Percentiles rank a stretch among this genome's conserved stretches.
Evolutionary conservation across 2,113 vertebrate species (phyloP).

Genomic region (Tringa solitaria): DNA sequence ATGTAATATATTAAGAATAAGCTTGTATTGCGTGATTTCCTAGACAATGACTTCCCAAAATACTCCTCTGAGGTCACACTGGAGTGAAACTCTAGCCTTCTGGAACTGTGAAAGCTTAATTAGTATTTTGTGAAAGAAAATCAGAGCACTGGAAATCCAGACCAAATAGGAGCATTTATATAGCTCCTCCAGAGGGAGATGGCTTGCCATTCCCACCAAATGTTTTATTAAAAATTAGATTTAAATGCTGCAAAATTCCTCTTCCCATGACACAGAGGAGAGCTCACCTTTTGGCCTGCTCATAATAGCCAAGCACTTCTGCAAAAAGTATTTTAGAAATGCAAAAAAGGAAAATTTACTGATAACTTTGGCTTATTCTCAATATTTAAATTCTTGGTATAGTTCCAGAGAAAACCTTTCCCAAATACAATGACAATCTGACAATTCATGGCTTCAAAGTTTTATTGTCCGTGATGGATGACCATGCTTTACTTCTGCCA

Average conservation of each 20-base stretch:
- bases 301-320: neutral
- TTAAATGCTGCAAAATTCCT: constrained; percentile 55
- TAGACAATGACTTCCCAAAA: constrained; percentile 16
- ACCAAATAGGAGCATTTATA: neutral
- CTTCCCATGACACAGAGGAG: neutral
- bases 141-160: constrained; percentile 8
- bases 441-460: neutral
- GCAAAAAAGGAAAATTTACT: neutral
- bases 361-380: neutral
- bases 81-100: neutral
- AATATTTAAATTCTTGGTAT: neutral
- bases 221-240: constrained; percentile 56
- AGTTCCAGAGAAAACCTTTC: neutral
- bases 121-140: constrained; percentile 43
- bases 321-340: neutral
- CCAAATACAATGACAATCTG: neutral
- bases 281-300: neutral
- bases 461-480: neutral
- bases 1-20: neutral
- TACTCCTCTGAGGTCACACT: neutral
- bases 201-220: neutral
- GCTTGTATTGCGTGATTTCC: neutral
- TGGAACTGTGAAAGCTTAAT: constrained; percentile 33
- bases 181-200: neutral
- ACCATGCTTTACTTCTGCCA: neutral